Evolutionary conservation across 2,113 vertebrate genomes (phyloP).

Genomic region (Spilogale gracilis): DNA sequence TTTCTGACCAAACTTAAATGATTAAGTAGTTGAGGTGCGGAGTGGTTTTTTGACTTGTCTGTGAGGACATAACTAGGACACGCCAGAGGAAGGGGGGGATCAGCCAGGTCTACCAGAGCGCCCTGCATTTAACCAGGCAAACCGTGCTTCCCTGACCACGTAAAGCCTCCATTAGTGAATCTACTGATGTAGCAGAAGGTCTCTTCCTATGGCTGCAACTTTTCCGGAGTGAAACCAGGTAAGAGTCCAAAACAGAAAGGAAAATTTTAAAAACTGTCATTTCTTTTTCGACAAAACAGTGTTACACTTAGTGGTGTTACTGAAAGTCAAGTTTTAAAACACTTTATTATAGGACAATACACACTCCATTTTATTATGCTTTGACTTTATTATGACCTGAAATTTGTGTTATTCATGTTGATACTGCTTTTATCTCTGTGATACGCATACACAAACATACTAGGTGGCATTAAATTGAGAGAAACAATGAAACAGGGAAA

Average conservation of each 20-base stretch:
- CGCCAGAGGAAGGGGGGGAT: not conserved
- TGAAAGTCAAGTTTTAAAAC: slow-evolving; percentile 5
- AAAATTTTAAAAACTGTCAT: not conserved
- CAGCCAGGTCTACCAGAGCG: not conserved
- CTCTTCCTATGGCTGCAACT: not conserved
- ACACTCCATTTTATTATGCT: not conserved
- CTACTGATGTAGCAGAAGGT: not conserved
- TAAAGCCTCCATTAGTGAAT: not conserved
- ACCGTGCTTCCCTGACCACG: not conserved
- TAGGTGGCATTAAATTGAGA: not conserved
- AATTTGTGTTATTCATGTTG: not conserved
- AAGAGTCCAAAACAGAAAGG: not conserved
- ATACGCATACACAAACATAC: not conserved
- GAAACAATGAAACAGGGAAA: not conserved
- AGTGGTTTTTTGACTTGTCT: not conserved
- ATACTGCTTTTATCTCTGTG: not conserved
- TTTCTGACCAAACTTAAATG: slow-evolving; percentile 30
- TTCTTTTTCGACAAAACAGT: not conserved
- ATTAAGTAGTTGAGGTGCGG: not conserved
- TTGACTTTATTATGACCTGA: slow-evolving; percentile 1
- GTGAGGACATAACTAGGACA: not conserved
- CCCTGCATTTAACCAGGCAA: not conserved
- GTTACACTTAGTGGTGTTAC: not conserved
- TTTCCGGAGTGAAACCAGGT: not conserved
- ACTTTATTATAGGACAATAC: not conserved